Evolutionary conservation across 1,140 invertebrate genomes (phyloP), one percentile per base, ranked within the genome.

Genomic region (Drosophila grimshawi): DNA sequence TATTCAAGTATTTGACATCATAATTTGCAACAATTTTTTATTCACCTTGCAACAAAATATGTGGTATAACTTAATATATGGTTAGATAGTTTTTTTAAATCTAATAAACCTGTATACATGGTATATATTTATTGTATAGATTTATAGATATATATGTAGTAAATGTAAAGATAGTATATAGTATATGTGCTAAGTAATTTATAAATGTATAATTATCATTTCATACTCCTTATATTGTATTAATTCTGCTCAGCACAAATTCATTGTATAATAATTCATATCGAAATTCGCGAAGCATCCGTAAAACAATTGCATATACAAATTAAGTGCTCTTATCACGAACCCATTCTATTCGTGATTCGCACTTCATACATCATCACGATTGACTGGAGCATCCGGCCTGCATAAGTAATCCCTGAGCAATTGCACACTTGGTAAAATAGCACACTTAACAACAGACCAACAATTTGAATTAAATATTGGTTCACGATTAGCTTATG

Each of bases 381-480:
- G 11, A 60, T 46, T 41, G 8, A 65, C 52, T 39, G 37, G 8
- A 51, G 32, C 33, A 69, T 46, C 51, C 29, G 66, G 45, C 32
- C 53, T 45, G 46, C 66, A 67, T 59, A 46, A 53, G 62, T 71
- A 59, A 48, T 71, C 68, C 73, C 73, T 76, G 73, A 76, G 73
- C 67, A 76, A 65, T 64, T 55, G 53, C 68, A 56, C 66, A 64
- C 30, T 46, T 35, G 55, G 41, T 59, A 64, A 65, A 64, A 11
- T 62, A 69, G 48, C 49, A 71, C 43, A 53, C 53, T 48, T 32
- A 66, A 35, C 35, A 67, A 43, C 39, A 45, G 55, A 43, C 30
- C 19, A 62, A 69, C 32, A 45, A 33, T 35, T 35, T 53, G 43
- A 3, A 51, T 56, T n/a, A 11, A 55, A 59, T 46, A 63, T 76